A percentile compares a stretch with the other conserved stretches of the same genome.
phyloP scores from a whole-genome alignment of 2,888 invertebrate genomes.

The Tanypteryx hageni region DNA sequence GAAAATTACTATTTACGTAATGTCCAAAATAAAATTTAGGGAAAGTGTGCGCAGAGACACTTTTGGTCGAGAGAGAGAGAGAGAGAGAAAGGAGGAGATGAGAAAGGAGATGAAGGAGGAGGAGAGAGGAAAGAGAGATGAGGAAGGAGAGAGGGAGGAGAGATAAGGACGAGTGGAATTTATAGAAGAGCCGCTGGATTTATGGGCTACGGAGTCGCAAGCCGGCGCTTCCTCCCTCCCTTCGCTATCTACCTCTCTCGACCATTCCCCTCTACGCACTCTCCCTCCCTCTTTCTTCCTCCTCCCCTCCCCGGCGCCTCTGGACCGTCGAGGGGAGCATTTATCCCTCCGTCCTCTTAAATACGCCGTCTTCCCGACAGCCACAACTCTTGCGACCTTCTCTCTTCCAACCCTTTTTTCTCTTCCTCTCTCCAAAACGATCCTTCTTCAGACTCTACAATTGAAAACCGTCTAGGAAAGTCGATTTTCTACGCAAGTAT shows the following conservation, averaged over 20 bases:
- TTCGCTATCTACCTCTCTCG: neutral
- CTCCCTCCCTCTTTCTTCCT: neutral
- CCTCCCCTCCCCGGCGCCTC: neutral
- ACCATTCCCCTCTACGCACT: neutral
- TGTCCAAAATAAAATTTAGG: no score
- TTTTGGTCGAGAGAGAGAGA: no score
- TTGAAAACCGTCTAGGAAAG: neutral
- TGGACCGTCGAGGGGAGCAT: neutral
- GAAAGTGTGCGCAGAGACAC: no score
- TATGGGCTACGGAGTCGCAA: neutral
- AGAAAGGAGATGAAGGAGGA: no score
- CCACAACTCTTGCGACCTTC: neutral
- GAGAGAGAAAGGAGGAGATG: no score
- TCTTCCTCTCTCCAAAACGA: neutral
- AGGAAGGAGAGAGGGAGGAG: neutral
- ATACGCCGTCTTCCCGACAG: neutral
- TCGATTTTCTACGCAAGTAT: neutral
- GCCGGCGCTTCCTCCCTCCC: neutral
- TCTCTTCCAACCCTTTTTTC: neutral
- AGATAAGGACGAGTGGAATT: neutral
- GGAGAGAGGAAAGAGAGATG: no score
- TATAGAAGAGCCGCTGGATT: conserved; percentile 2
- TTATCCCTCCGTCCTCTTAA: neutral
- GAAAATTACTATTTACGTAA: no score
- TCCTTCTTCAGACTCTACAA: neutral